Base-by-base conservation (phyloP, 2,113 vertebrate species). In the Hippocampus barbouri region DNA sequence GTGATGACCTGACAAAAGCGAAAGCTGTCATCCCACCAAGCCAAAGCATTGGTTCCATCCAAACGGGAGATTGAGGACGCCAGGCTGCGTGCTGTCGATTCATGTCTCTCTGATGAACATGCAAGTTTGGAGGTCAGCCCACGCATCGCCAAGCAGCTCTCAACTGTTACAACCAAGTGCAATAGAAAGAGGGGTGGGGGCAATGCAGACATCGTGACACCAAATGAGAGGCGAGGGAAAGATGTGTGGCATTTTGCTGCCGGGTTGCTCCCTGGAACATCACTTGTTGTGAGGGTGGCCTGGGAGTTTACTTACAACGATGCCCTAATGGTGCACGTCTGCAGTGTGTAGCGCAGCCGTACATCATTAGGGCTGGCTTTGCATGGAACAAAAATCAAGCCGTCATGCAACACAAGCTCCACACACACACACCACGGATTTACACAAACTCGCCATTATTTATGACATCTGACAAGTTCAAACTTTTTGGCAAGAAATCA, bases 71-170 rank as follows among this genome's bases (percentile, higher is more conserved):
- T 49, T 75, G 72, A 65, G 51, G 78, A 72, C 40, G 66, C 15
- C 30, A 81, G 79, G 73, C 76, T 74, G 81, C 66, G 75, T 86
- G 81, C 71, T 38, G 79, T 79, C 71, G 67, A 83, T 83, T 87
- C 82, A 79, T 79, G 82, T 89, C 82, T 78, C 69, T 81, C 78
- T 84, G 83, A 89, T 75, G 85, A 85, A 89, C 82, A 75, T 88
- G 83, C 77, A 82, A 73, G 83, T 87, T 88, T 88, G 84, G 87
- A 88, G 73, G 68, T 64, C 70, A 61, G 47, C 87, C 89, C 78
- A 89, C 87, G 73, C 79, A 72, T 76, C 74, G 66, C 77, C 30
- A 68, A 78, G 76, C 72, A 40, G 69, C 75, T 76, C 80, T 86
- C 75, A 68, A 69, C 79, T 71, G 68, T 75, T 77, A 82, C 76